These are phyloP conservation scores for Drosophila histrio DNA, from an alignment of 2,888 invertebrate genomes.

Conservation along the genomic window DNA sequence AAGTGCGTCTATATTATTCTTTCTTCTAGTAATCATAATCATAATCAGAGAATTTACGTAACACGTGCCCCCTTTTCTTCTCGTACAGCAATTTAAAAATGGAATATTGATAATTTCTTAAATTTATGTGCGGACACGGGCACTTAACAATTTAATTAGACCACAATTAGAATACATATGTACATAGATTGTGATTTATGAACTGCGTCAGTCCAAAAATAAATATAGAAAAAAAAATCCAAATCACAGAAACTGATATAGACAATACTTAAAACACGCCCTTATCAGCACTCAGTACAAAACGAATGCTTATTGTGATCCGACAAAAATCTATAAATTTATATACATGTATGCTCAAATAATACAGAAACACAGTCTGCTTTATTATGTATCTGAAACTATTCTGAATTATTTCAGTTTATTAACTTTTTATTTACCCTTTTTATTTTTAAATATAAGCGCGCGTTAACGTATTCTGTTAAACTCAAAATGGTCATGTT, in stretches of 20 bases:
- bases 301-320: neutral
- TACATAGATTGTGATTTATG: slow-evolving; percentile 27
- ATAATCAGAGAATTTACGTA: neutral
- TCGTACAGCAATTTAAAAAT: slow-evolving; percentile 1
- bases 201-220: slow-evolving; percentile 29
- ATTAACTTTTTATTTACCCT: no score
- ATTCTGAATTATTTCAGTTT: no score
- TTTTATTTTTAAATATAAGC: slow-evolving; percentile 14
- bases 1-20: neutral
- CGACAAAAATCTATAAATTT: neutral
- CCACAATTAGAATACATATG: slow-evolving; percentile 45
- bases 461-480: slow-evolving; percentile 2
- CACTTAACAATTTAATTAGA: slow-evolving; percentile 42
- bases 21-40: neutral
- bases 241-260: slow-evolving; percentile 15
- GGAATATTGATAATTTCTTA: slow-evolving; percentile 17
- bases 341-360: no score
- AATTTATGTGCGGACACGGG: slow-evolving; percentile 1
- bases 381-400: neutral
- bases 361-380: neutral
- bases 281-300: slow-evolving; percentile 36
- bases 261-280: neutral
- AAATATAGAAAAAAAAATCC: neutral
- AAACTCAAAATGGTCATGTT: slow-evolving; percentile 32
- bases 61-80: slow-evolving; percentile 9